Conservation (phyloP, 2,888 invertebrate genomes). For the Scaeva pyrastri region DNA sequence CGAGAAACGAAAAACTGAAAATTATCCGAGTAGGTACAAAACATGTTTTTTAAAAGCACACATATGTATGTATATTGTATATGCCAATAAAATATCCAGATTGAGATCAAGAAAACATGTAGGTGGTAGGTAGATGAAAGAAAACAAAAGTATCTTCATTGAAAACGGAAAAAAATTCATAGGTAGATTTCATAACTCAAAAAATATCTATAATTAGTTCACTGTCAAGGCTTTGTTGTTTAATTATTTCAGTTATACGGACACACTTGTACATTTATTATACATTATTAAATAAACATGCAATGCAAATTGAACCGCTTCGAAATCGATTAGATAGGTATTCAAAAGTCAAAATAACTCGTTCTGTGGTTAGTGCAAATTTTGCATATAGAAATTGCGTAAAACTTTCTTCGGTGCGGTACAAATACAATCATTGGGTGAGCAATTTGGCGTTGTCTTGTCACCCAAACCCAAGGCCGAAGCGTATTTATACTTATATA, state of each 20-base stretch:
- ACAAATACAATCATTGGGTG: constrained; percentile 45
- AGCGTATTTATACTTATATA: constrained; percentile 53
- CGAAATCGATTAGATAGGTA: not conserved
- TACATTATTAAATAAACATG: not conserved
- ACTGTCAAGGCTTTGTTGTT: constrained; percentile 79
- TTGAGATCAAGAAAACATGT: constrained; percentile 36
- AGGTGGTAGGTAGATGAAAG: constrained; percentile 60
- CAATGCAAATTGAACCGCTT: constrained; percentile 8
- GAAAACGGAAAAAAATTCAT: constrained; percentile 39
- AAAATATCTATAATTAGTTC: constrained; percentile 82
- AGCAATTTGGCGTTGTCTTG: constrained; percentile 43
- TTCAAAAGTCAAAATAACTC: constrained; percentile 21
- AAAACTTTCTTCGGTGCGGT: constrained; percentile 58
- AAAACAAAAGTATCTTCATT: constrained; percentile 52
- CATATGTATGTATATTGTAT: too few relatives aligned
- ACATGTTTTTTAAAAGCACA: constrained; percentile 41
- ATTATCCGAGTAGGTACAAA: constrained; percentile 50
- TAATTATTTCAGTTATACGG: constrained; percentile 12
- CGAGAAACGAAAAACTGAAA: constrained; percentile 34
- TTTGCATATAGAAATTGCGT: constrained; percentile 56
- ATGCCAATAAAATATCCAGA: constrained; percentile 52
- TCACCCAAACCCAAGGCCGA: constrained; percentile 72
- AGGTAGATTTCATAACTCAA: constrained; percentile 78
- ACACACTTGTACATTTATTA: not conserved
- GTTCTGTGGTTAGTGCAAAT: not conserved